Evolutionary conservation across 2,113 vertebrate genomes (phyloP).

Genomic region (Actenoides lindsayi): DNA sequence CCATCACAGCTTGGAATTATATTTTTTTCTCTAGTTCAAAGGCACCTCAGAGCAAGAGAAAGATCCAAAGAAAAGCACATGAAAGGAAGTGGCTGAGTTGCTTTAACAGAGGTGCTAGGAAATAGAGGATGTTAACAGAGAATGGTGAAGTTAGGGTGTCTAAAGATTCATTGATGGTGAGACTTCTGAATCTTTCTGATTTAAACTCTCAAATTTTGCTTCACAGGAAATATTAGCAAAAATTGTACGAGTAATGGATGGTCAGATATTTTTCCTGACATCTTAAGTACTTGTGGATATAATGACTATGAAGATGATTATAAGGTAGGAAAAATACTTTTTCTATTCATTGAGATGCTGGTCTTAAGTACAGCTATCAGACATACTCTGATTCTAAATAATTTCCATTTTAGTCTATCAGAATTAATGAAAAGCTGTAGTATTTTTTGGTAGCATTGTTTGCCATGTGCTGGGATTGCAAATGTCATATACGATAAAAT

Average conservation of each 20-base stretch:
- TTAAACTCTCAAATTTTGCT: slow-evolving; percentile 10
- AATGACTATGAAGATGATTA: slow-evolving; percentile 65
- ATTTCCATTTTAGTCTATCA: neutral
- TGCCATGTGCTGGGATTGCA: neutral
- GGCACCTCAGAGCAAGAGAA: neutral
- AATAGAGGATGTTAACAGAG: neutral
- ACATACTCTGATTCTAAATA: neutral
- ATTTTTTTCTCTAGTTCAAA: neutral
- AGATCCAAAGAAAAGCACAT: neutral
- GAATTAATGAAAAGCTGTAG: neutral
- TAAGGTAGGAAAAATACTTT: slow-evolving; percentile 67
- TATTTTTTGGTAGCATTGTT: neutral
- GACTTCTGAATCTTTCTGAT: neutral
- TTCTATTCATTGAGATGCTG: neutral
- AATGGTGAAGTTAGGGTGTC: neutral
- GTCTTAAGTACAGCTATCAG: neutral
- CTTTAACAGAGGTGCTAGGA: neutral
- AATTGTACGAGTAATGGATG: slow-evolving; percentile 87
- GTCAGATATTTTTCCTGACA: slow-evolving; percentile 87
- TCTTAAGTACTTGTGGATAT: slow-evolving; percentile 81
- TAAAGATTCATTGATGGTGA: neutral
- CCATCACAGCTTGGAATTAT: neutral
- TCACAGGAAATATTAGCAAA: slow-evolving; percentile 90
- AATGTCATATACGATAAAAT: neutral
- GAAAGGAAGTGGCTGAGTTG: neutral